Conservation (phyloP, 2,888 invertebrate genomes). For the Gasteruption jaculator region DNA sequence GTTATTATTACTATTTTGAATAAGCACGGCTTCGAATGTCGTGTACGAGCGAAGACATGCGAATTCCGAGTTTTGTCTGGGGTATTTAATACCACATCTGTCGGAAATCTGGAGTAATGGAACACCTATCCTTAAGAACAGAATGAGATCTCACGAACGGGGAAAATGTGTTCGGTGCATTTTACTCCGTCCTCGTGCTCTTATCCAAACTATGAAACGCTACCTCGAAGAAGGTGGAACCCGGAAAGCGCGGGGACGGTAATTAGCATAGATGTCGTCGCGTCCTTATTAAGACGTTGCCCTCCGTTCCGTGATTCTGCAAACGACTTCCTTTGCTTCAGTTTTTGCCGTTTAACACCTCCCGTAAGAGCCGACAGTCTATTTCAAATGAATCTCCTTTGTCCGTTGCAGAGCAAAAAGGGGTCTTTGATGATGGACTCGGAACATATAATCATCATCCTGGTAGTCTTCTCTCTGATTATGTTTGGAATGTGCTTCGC, state of each 20-base stretch:
- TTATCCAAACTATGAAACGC: no score
- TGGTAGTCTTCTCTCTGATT: conserved; percentile 82
- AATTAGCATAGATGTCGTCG: conserved; percentile 5
- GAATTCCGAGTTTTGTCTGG: no score
- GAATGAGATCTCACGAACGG: no score
- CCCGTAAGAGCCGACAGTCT: not conserved
- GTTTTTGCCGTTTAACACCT: not conserved
- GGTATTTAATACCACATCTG: no score
- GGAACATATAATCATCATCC: conserved; percentile 79
- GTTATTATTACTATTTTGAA: no score
- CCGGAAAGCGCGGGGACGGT: conserved; percentile 8
- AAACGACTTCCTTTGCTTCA: not conserved
- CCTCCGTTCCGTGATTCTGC: not conserved
- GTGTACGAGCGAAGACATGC: no score
- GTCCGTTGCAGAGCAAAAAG: conserved; percentile 35
- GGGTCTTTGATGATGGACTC: conserved; percentile 50
- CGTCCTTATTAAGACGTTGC: conserved; percentile 2
- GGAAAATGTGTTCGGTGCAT: no score
- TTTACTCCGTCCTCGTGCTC: no score
- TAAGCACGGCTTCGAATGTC: no score
- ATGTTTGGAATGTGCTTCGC: conserved; percentile 85
- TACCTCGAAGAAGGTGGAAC: no score
- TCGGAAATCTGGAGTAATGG: no score
- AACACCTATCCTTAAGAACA: no score
- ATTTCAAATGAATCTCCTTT: not conserved